Conservation (phyloP, 2,113 vertebrate species). For the Lamprologus sp. region DNA sequence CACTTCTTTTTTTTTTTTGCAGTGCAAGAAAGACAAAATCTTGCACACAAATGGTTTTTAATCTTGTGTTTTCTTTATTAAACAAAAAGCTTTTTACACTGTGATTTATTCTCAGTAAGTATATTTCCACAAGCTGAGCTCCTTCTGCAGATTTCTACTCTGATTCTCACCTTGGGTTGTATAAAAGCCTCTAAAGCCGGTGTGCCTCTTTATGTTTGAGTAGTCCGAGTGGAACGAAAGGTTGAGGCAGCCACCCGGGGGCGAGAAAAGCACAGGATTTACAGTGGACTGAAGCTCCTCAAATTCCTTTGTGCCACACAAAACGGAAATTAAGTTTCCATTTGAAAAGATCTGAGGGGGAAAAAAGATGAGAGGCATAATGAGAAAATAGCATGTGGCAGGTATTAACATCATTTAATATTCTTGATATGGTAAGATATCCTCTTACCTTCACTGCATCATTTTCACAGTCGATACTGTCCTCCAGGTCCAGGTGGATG, state of each 20-base stretch:
- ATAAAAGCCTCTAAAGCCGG: slow-evolving; percentile 85
- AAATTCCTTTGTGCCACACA: slow-evolving; percentile 75
- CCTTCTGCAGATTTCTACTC: not conserved
- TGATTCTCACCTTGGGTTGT: slow-evolving; percentile 67
- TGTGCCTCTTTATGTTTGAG: slow-evolving; percentile 81
- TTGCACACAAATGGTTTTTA: not conserved
- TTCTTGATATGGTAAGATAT: not conserved
- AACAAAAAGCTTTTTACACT: not conserved
- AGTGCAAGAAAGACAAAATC: not conserved
- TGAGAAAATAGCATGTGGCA: not conserved
- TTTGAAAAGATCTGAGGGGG: slow-evolving; percentile 69
- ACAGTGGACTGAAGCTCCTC: slow-evolving; percentile 51
- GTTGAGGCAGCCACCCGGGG: slow-evolving; percentile 67
- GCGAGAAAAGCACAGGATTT: slow-evolving; percentile 71
- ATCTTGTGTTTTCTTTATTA: not conserved
- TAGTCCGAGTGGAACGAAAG: slow-evolving; percentile 82
- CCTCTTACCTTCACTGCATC: slow-evolving; percentile 74
- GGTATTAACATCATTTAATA: not conserved
- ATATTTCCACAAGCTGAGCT: not conserved
- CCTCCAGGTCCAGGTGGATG: slow-evolving; percentile 84
- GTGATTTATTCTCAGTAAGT: not conserved
- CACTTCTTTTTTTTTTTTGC: not conserved
- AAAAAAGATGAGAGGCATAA: not conserved
- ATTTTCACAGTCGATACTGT: slow-evolving; percentile 79
- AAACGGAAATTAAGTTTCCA: slow-evolving; percentile 34